Percentiles rank a stretch among this genome's conserved stretches.
phyloP scores from a whole-genome alignment of 2,113 vertebrate genomes.

The Rhea pennata region DNA sequence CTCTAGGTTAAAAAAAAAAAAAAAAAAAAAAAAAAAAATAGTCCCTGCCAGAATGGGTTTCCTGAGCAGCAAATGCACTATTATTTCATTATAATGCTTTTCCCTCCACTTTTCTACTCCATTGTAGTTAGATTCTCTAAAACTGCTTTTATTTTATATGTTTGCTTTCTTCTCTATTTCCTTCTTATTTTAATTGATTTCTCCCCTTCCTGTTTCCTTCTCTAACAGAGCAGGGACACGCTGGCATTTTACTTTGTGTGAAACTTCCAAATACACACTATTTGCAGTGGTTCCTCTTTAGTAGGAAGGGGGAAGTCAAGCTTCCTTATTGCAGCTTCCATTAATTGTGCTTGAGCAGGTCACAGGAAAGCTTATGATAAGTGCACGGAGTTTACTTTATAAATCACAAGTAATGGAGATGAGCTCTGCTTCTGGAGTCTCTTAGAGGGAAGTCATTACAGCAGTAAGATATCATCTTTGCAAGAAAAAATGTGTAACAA shows the following conservation, averaged over 20 bases:
- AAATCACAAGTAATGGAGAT: slow-evolving; percentile 25
- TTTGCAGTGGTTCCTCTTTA: slow-evolving; percentile 5
- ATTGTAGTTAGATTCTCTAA: background rate
- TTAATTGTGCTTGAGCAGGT: slow-evolving; percentile 45
- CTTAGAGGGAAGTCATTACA: background rate
- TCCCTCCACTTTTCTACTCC: background rate
- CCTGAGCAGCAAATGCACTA: background rate
- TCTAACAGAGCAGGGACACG: background rate
- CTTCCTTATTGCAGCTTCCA: slow-evolving; percentile 33
- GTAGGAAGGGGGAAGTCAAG: background rate
- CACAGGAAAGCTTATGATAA: slow-evolving; percentile 5
- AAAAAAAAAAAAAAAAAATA: background rate
- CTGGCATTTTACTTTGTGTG: background rate
- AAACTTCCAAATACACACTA: background rate
- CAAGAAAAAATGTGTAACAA: slow-evolving; percentile 20
- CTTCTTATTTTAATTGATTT: background rate
- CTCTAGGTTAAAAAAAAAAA: background rate
- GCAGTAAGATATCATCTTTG: slow-evolving; percentile 23
- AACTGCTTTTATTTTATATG: background rate
- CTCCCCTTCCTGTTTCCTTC: background rate
- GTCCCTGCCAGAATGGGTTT: background rate
- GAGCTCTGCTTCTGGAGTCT: background rate
- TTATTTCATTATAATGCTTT: background rate
- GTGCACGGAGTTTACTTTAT: background rate
- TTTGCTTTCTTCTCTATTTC: background rate